These are phyloP conservation scores for Andrena bucephala DNA, from an alignment of 2,888 invertebrate genomes.

Conservation along the genomic window DNA sequence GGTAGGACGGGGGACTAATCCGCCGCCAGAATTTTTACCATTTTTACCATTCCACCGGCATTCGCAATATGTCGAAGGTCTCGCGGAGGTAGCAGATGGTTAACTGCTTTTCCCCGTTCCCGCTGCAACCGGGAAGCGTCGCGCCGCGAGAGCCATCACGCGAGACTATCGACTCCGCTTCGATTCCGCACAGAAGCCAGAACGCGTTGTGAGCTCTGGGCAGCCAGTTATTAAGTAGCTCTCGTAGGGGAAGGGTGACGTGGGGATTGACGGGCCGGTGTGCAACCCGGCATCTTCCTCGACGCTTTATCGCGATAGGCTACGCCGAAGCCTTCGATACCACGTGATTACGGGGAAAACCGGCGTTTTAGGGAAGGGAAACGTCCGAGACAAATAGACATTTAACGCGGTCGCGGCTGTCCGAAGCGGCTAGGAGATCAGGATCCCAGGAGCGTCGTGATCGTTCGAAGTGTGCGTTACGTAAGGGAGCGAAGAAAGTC, in stretches of 20 bases:
- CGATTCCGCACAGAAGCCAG: not conserved
- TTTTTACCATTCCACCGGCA: not conserved
- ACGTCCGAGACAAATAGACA: no score
- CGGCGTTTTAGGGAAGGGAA: not conserved
- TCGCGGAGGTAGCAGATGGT: not conserved
- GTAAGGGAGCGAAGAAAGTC: constrained; percentile 39
- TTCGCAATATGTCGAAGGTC: not conserved
- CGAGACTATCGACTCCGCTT: not conserved
- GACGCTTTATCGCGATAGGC: not conserved
- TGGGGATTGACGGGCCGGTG: not conserved
- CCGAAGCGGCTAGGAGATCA: not conserved
- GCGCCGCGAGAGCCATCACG: not conserved
- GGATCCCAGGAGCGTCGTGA: not conserved
- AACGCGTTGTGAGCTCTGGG: not conserved
- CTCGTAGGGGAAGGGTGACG: not conserved
- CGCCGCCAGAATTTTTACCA: not conserved
- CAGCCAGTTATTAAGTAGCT: constrained; percentile 1
- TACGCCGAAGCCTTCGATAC: not conserved
- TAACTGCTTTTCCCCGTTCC: not conserved
- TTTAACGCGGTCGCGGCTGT: no score
- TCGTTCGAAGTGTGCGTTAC: constrained; percentile 46
- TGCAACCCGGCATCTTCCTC: not conserved
- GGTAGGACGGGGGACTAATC: not conserved
- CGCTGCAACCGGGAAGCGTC: not conserved
- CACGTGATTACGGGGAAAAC: not conserved